These are phyloP conservation scores for Mantis religiosa DNA, from an alignment of 2,888 invertebrate species.

Conservation along the genomic window DNA sequence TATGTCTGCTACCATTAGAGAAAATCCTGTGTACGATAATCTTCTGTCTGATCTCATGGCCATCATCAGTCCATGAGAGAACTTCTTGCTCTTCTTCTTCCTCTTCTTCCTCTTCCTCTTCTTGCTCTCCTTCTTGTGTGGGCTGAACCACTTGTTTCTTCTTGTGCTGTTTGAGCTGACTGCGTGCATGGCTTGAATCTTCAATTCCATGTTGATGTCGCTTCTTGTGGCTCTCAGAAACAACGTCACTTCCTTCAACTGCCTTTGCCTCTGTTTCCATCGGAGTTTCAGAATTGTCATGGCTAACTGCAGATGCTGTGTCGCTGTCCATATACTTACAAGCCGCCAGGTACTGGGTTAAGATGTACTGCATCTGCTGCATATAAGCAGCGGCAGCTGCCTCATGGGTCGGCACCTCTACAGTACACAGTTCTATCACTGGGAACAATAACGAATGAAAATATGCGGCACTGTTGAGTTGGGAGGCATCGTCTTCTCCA, in stretches of 20 bases:
- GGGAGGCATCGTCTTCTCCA: background rate
- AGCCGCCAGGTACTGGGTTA: slow-evolving; percentile 2
- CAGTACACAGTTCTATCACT: slow-evolving; percentile 45
- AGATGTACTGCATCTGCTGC: slow-evolving; percentile 8
- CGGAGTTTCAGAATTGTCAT: background rate
- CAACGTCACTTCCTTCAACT: background rate
- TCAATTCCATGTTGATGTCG: background rate
- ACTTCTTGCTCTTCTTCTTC: background rate
- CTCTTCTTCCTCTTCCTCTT: background rate
- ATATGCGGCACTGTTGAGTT: slow-evolving; percentile 17
- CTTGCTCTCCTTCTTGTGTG: background rate
- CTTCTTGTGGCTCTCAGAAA: background rate
- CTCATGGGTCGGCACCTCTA: slow-evolving; percentile 41
- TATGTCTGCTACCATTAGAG: background rate
- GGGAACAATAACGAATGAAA: slow-evolving; percentile 39
- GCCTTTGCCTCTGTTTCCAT: background rate
- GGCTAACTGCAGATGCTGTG: background rate
- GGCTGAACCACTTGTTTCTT: background rate
- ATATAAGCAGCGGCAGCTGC: slow-evolving; percentile 30
- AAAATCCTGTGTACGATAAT: background rate
- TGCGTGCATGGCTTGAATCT: background rate
- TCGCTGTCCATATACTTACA: background rate
- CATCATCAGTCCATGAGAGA: background rate
- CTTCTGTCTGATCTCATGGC: background rate
- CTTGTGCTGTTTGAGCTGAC: background rate